Percentiles rank a stretch among this genome's conserved stretches.
Conservation (phyloP, 2,113 vertebrate species). For the Salvelinus namaycush region DNA sequence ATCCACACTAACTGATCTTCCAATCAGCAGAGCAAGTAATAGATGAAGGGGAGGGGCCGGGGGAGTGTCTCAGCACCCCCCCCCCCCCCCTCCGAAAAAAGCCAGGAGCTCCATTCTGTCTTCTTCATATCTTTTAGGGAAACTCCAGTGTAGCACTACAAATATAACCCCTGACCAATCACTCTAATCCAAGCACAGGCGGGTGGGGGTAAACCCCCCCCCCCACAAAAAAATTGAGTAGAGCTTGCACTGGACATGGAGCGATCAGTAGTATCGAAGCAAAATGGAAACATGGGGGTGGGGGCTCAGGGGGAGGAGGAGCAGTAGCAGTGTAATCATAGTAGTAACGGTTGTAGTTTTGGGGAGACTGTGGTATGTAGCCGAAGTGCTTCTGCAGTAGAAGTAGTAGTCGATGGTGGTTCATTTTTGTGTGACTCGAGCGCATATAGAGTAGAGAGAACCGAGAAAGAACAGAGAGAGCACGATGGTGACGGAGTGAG, state of each 20-base stretch:
- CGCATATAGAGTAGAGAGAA: conserved; percentile 3
- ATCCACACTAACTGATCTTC: conserved; percentile 50
- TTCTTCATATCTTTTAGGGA: not conserved
- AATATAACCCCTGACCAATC: not conserved
- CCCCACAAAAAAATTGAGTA: conserved; percentile 13
- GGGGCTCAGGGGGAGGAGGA: not conserved
- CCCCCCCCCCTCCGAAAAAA: not conserved
- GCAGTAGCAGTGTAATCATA: conserved; percentile 55
- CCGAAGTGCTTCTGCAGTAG: conserved; percentile 41
- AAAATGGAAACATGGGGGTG: not conserved
- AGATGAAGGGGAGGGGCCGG: conserved; percentile 15
- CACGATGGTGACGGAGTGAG: too few species aligned
- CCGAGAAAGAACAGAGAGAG: too few species aligned
- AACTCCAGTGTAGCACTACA: not conserved
- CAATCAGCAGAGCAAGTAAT: conserved; percentile 46
- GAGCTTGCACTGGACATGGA: conserved; percentile 37
- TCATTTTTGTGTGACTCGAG: conserved; percentile 38
- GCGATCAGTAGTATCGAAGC: too few species aligned
- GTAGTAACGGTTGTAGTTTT: conserved; percentile 34
- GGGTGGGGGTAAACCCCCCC: not conserved
- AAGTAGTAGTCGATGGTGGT: conserved; percentile 14
- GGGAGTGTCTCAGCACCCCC: conserved; percentile 7
- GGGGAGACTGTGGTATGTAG: conserved; percentile 26
- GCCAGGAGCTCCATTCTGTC: not conserved
- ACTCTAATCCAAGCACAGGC: not conserved